phyloP scores from a whole-genome alignment of 2,113 vertebrate genomes.

The Stomatorhinus ivindoensis region DNA sequence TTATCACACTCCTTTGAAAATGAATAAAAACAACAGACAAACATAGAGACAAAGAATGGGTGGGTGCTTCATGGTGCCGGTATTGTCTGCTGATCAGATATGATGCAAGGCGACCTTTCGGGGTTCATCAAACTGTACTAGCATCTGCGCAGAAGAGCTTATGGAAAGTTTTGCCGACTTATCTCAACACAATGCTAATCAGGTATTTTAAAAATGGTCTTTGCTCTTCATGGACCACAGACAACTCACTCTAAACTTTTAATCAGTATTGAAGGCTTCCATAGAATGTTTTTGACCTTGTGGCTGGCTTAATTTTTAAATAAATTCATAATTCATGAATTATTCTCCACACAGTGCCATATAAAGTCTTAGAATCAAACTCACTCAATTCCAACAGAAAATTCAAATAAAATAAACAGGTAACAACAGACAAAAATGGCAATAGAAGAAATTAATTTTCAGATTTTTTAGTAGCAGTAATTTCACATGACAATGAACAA shows the following conservation, averaged over 20 bases:
- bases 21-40: conserved; percentile 9
- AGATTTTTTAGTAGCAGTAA: background rate
- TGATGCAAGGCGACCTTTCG: background rate
- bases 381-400: background rate
- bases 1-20: conserved; percentile 5
- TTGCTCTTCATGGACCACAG: background rate
- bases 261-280: background rate
- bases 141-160: background rate
- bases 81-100: conserved; percentile 14
- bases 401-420: background rate
- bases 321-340: background rate
- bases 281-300: background rate
- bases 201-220: background rate
- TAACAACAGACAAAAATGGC: background rate
- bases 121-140: background rate
- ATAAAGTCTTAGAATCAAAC: background rate
- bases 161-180: background rate
- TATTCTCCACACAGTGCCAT: background rate
- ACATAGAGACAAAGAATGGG: background rate
- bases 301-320: background rate
- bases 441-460: background rate
- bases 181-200: background rate
- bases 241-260: background rate
- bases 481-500: background rate
- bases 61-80: background rate